Conservation (phyloP, 2,888 invertebrate species). For the Trichacis sp. region DNA sequence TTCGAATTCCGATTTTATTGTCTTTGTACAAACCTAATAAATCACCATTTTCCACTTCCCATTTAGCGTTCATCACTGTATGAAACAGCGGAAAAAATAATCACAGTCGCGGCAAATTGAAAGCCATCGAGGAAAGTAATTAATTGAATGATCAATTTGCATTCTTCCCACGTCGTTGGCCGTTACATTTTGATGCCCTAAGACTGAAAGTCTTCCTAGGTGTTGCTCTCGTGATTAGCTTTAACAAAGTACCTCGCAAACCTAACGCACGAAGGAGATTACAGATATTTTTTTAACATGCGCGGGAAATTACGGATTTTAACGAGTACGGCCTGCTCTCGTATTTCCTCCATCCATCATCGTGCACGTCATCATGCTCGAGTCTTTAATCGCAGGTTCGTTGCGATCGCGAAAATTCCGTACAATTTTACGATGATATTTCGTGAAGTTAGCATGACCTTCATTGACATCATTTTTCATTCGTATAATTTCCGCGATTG, state of each 20-base stretch:
- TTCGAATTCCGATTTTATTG: no score
- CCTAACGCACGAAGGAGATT: constrained; percentile 28
- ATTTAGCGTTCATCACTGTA: no score
- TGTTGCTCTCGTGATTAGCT: constrained; percentile 29
- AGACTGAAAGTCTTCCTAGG: constrained; percentile 18
- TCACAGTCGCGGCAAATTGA: background rate
- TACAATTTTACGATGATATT: no score
- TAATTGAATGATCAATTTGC: constrained; percentile 37
- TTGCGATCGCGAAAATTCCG: constrained; percentile 10
- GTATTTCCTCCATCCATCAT: constrained; percentile 38
- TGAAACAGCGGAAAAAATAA: background rate
- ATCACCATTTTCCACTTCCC: no score
- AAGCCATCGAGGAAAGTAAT: constrained; percentile 17
- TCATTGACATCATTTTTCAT: no score
- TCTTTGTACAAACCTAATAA: no score
- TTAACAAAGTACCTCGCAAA: constrained; percentile 28
- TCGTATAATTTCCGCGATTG: no score
- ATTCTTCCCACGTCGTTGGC: constrained; percentile 26
- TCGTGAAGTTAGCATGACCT: no score
- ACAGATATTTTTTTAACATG: constrained; percentile 19
- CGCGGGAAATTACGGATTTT: constrained; percentile 35
- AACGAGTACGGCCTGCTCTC: constrained; percentile 27
- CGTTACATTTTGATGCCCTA: constrained; percentile 26
- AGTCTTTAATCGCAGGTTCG: constrained; percentile 22
- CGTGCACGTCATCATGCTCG: background rate